phyloP scores from a whole-genome alignment of 2,113 vertebrate genomes.

The Tachysurus vachellii region DNA sequence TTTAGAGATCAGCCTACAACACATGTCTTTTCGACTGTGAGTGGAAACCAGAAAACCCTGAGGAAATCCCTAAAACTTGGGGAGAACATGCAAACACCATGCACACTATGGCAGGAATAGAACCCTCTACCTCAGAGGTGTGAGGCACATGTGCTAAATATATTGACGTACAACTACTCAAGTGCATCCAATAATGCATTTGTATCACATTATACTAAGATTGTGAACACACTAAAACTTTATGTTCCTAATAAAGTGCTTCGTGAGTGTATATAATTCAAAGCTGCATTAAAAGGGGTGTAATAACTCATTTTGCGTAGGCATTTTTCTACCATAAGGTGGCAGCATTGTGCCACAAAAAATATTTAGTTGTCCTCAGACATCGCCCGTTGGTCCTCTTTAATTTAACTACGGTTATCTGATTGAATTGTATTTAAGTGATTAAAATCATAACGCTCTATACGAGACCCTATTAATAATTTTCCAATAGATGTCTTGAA shows the following conservation, averaged over 20 bases:
- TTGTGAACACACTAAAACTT: background rate
- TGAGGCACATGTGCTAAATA: too few relatives aligned
- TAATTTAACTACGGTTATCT: background rate
- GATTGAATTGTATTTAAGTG: background rate
- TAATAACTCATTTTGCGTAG: background rate
- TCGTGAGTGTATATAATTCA: background rate
- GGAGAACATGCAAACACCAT: too few relatives aligned
- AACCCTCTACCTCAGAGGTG: too few relatives aligned
- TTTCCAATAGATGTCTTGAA: background rate
- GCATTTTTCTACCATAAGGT: slow-evolving; percentile 9
- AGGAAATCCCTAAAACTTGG: too few relatives aligned
- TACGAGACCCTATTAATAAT: background rate
- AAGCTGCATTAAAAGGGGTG: background rate
- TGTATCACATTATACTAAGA: background rate
- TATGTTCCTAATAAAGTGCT: background rate
- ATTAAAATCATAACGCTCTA: background rate
- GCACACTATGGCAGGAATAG: too few relatives aligned
- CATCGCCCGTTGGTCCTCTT: slow-evolving; percentile 30
- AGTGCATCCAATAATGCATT: background rate
- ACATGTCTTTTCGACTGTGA: too few relatives aligned
- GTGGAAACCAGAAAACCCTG: too few relatives aligned
- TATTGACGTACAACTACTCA: background rate
- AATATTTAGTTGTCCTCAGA: slow-evolving; percentile 25
- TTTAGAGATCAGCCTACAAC: too few relatives aligned
- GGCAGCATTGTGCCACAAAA: background rate